A percentile compares a stretch with the other conserved stretches of the same genome.
These are phyloP conservation scores for Indri indri DNA, from an alignment of 2,113 vertebrate genomes.

Conservation along the genomic window DNA sequence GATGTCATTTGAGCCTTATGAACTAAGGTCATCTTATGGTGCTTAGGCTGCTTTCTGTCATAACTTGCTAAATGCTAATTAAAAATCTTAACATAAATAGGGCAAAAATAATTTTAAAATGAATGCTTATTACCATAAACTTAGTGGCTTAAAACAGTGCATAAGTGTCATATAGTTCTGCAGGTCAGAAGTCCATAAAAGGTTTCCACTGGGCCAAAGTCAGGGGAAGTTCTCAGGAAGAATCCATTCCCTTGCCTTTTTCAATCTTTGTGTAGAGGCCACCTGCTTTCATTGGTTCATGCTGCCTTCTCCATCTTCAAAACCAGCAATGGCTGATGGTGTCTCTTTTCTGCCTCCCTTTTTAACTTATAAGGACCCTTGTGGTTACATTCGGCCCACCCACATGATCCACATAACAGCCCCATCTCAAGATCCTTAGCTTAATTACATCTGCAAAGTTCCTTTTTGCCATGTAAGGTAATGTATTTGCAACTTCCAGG, in stretches of 20 bases:
- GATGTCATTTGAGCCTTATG: neutral
- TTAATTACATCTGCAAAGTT: neutral
- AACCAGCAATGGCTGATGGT: neutral
- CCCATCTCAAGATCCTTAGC: neutral
- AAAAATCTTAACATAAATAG: slow-evolving; percentile 1
- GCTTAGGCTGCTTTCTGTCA: neutral
- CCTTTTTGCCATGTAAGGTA: neutral
- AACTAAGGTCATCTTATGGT: neutral
- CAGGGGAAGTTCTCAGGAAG: neutral
- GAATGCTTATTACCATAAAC: neutral
- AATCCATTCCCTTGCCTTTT: neutral
- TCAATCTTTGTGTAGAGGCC: neutral
- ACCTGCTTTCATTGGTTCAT: neutral
- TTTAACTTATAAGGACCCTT: neutral
- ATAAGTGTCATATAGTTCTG: neutral
- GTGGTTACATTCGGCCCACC: neutral
- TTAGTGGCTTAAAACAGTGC: neutral
- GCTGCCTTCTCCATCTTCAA: neutral
- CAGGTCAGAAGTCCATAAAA: neutral
- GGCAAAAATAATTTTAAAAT: neutral
- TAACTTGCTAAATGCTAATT: slow-evolving; percentile 32
- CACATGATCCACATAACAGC: neutral
- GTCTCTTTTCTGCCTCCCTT: neutral
- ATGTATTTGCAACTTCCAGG: neutral
- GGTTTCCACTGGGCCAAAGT: neutral